Base-by-base conservation (phyloP, 1,140 invertebrate species). In the Leptonema lineaticorne region DNA sequence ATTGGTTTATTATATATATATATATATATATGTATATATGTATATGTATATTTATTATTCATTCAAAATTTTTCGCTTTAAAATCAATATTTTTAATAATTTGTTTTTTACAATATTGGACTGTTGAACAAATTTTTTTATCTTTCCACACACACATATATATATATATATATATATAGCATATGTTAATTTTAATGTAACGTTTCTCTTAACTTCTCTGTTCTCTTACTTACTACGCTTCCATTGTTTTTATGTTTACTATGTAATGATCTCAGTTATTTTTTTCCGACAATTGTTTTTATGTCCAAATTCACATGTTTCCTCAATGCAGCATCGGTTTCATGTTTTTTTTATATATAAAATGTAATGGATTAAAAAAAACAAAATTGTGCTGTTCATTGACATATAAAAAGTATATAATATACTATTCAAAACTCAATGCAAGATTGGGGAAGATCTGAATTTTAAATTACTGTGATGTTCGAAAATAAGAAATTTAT, bases 401-500 rank as follows among this genome's bases (percentile, higher is more conserved):
- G 14, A 53, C 24, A 50, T 9, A 16, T 9, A 24, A 53, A 53
- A 53, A 53, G 18, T 20, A 48, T 11, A 26, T 53, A 22, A 26
- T 53, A 11, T 26, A 53, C 9, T 48, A 48, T 16, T 48, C 20
- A 26, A 53, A 24, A 53, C 67, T 68, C 56, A 57, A 27, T 68
- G 66, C 70, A 62, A 62, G 50, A 66, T 60, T 72, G 60, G 63
- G 70, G 70, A 69, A 72, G 67, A 72, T 72, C 70, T 72, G 70
- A 72, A 72, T 72, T 56, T 72, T 57, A 24, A 41, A 53, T 50
- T 67, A 72, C 70, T 72, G 70, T 72, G 70, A 72, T 72, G 70
- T 72, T 68, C 67, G 68, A 69, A 62, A 67, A 37, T 72, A 72
- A 68, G 70, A 72, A 69, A 72, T 72, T 69, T 59, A 67, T 72